Evolutionary conservation across 2,113 vertebrate species (phyloP), one percentile per base, ranked within the genome.

Genomic region (Crotalus tigris): DNA sequence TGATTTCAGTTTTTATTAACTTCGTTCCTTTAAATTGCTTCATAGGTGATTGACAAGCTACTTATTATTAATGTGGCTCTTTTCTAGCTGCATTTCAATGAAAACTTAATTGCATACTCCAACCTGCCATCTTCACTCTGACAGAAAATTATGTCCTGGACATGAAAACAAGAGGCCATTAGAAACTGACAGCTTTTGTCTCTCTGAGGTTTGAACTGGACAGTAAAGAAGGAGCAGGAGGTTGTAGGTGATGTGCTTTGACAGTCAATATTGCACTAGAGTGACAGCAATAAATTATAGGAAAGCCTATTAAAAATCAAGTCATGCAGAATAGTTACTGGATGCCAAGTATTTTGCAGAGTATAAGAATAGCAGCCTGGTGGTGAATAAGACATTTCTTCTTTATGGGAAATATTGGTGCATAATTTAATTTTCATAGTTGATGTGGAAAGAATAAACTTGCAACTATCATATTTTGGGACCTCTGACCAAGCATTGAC

Each of bases 71-170:
- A 95, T 95, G 85, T 95, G 46, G 21, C 7, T 46, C 89, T 86
- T 91, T 85, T 33, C 10, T 90, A 57, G 8, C 46, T 75, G 55
- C 93, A 88, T 94, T 91, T 92, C 92, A 94, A 92, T 85, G 39
- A 64, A 95, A 96, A 91, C 87, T 92, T 55, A 12, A 24, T 94
- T 95, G 87, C n/a, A 88, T 1, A 39, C 49, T 91, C 92, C 91
- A 94, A 94, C 64, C 11, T 94, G 91, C 49, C 19, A 55, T 0
- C 0, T 55, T 87, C 88, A 9, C 93, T 75, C 86, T 23, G 89
- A 39, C 24, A 23, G 49, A 93, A 0, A 11, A 26, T 86, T 92
- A 86, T 92, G 7, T 29, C 85, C 64, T 89, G 87, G 91, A 87
- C 75, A 58, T 90, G 93, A 96, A 93, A 87, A 53, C 58, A 94